Evolutionary conservation across 2,797 vertebrate species (phyloP).

Genomic region (Sebastes alutus): DNA sequence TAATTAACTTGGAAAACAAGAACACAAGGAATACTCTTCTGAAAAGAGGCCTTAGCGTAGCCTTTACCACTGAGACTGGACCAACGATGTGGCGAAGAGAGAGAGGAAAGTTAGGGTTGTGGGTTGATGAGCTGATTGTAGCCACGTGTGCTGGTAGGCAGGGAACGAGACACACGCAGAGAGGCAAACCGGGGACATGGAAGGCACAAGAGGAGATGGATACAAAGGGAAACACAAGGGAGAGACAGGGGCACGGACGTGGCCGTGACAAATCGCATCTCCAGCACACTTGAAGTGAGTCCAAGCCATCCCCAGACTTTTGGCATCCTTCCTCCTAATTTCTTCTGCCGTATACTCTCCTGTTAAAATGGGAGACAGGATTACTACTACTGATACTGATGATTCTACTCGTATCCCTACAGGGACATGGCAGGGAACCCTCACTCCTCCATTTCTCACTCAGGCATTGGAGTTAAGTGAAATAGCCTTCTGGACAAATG

Average conservation of each 20-base stretch:
- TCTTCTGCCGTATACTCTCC: background rate
- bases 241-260: background rate
- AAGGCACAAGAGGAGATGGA: background rate
- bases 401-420: background rate
- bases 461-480: constrained; percentile 23
- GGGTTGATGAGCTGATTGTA: background rate
- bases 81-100: background rate
- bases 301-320: constrained; percentile 13
- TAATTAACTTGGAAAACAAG: background rate
- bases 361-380: constrained; percentile 8
- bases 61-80: background rate
- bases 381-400: background rate
- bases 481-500: constrained; percentile 24
- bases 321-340: background rate
- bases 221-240: background rate
- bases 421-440: constrained; percentile 4
- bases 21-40: background rate
- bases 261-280: background rate
- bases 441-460: constrained; percentile 10
- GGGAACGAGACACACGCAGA: background rate
- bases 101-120: background rate
- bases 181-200: background rate
- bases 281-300: background rate
- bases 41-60: background rate
- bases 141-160: background rate